Evolutionary conservation across 2,888 invertebrate genomes (phyloP).

Genomic region (Norana najaformis): DNA sequence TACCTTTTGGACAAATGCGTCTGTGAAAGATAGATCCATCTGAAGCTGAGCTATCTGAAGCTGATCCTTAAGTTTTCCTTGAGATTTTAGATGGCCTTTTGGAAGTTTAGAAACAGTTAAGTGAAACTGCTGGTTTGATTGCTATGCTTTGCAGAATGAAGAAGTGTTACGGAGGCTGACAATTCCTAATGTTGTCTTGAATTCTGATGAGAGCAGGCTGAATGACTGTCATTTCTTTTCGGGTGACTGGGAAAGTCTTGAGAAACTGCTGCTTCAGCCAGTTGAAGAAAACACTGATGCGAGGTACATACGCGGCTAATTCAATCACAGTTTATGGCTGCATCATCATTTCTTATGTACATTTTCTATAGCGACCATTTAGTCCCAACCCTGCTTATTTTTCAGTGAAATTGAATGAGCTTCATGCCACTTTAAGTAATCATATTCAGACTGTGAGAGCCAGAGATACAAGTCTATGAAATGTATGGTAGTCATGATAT

Average conservation of each 20-base stretch:
- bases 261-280: constrained; percentile 1
- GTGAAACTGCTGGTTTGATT: background rate
- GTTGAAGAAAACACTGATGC: background rate
- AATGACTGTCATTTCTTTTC: background rate
- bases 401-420: too few relatives aligned
- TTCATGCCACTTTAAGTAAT: too few relatives aligned
- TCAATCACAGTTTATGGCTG: background rate
- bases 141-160: background rate
- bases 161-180: constrained; percentile 4
- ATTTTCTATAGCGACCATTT: too few relatives aligned
- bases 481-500: background rate
- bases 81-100: background rate
- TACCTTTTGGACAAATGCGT: too few relatives aligned
- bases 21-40: too few relatives aligned
- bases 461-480: too few relatives aligned
- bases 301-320: background rate
- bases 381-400: too few relatives aligned
- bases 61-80: too few relatives aligned
- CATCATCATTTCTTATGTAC: too few relatives aligned
- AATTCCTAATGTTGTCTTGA: constrained; percentile 15
- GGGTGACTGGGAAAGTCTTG: constrained; percentile 24
- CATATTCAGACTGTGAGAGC: too few relatives aligned
- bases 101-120: background rate
- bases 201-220: background rate
- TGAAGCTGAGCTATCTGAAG: too few relatives aligned